Evolutionary conservation across 2,888 invertebrate species (phyloP).

Genomic region (Meandrusa payeni): DNA sequence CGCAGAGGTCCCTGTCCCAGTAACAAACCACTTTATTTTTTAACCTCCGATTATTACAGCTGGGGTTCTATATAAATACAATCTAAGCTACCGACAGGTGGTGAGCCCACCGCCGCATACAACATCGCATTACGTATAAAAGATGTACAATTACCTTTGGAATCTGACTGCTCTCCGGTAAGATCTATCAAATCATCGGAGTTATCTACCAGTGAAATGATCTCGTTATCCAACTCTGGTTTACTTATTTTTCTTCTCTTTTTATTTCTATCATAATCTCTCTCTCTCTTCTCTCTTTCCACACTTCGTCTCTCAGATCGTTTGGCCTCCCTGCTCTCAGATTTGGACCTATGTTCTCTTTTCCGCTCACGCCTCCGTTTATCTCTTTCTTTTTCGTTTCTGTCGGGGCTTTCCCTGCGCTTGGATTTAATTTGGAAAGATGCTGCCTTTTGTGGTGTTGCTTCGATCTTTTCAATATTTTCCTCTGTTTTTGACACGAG

Average conservation of each 20-base stretch:
- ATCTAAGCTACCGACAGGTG: too few relatives aligned
- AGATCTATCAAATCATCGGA: slow-evolving; percentile 81
- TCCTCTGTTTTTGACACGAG: too few relatives aligned
- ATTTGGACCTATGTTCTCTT: slow-evolving; percentile 51
- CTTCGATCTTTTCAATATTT: slow-evolving; percentile 26
- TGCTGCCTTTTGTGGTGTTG: not conserved
- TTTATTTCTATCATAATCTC: slow-evolving; percentile 33
- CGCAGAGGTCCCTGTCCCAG: too few relatives aligned
- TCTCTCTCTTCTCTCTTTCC: slow-evolving; percentile 38
- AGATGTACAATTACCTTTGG: too few relatives aligned
- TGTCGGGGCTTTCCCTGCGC: slow-evolving; percentile 33
- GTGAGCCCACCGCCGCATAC: too few relatives aligned
- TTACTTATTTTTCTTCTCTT: slow-evolving; percentile 41
- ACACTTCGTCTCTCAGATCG: slow-evolving; percentile 28
- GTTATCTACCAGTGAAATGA: slow-evolving; percentile 69
- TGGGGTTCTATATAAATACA: too few relatives aligned
- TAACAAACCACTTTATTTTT: too few relatives aligned
- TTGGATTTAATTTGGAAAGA: slow-evolving; percentile 11
- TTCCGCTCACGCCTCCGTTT: slow-evolving; percentile 51
- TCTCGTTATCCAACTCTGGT: slow-evolving; percentile 55
- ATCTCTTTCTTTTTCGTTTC: slow-evolving; percentile 43
- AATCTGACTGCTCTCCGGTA: slow-evolving; percentile 77
- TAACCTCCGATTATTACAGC: too few relatives aligned
- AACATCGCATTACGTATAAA: too few relatives aligned
- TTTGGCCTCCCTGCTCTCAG: slow-evolving; percentile 45